Percentiles rank a stretch among this genome's conserved stretches.
Conservation (phyloP, 2,113 vertebrate species). For the Camelus dromedarius region DNA sequence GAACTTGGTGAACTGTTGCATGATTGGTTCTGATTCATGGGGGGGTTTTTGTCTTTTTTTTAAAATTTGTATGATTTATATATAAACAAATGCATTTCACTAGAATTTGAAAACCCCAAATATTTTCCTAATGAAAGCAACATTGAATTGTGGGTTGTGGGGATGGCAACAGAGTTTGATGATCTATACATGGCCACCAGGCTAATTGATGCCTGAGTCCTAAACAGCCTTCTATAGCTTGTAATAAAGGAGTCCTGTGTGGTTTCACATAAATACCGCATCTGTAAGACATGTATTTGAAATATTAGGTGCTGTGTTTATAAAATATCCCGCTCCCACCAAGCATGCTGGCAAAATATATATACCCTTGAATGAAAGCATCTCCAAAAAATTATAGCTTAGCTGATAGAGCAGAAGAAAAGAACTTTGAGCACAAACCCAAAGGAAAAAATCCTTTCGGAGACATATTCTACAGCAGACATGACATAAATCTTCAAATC, state of each 20-base stretch:
- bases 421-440: neutral
- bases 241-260: neutral
- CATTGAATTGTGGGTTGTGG: neutral
- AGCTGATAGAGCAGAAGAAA: neutral
- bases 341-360: neutral
- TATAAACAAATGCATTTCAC: neutral
- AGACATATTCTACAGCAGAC: neutral
- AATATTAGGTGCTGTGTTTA: neutral
- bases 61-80: neutral
- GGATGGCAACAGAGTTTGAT: neutral
- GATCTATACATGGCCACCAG: neutral
- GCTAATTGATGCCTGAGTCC: neutral
- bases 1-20: neutral
- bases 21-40: neutral
- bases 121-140: constrained; percentile 4
- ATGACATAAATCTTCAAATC: neutral
- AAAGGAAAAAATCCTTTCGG: neutral
- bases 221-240: neutral
- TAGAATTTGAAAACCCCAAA: neutral
- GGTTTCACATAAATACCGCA: neutral
- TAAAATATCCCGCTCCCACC: neutral
- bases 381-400: neutral
- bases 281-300: neutral
- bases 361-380: neutral
- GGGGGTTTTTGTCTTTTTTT: neutral